phyloP scores from a whole-genome alignment of 2,888 invertebrate genomes.

The Elysia crispata region DNA sequence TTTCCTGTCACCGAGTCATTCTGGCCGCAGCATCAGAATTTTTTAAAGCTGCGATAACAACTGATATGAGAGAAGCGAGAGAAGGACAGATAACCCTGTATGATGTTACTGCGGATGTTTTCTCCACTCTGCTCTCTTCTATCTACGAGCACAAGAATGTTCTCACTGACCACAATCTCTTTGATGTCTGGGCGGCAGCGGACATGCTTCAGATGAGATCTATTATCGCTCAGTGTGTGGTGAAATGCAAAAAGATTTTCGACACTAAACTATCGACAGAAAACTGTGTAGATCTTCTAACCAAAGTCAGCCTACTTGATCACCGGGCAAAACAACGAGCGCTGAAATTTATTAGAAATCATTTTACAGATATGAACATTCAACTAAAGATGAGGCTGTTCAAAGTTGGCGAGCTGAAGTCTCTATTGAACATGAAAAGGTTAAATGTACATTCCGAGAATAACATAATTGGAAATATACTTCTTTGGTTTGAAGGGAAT shows the following conservation, averaged over 20 bases:
- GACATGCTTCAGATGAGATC: constrained; percentile 21
- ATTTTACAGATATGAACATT: no score
- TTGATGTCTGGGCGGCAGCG: constrained; percentile 25
- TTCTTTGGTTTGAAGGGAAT: no score
- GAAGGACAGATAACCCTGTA: neutral
- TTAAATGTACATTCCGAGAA: no score
- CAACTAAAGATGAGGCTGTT: no score
- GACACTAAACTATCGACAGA: neutral
- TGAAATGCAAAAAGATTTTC: constrained; percentile 1
- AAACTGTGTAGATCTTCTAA: constrained; percentile 5
- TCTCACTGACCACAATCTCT: neutral
- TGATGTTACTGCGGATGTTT: neutral
- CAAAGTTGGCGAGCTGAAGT: no score
- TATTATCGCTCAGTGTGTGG: neutral
- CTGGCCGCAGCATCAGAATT: constrained; percentile 29
- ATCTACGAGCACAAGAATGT: neutral
- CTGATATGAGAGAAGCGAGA: constrained; percentile 24
- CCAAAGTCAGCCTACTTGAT: constrained; percentile 7
- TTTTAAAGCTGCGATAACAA: constrained; percentile 1
- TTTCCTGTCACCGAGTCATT: constrained; percentile 2
- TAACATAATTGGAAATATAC: no score
- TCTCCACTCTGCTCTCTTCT: neutral
- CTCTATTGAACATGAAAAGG: no score
- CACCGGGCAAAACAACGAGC: no score
- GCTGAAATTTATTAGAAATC: no score